Base-by-base conservation (phyloP, 2,888 invertebrate species). In the Andrena hattorfiana region DNA sequence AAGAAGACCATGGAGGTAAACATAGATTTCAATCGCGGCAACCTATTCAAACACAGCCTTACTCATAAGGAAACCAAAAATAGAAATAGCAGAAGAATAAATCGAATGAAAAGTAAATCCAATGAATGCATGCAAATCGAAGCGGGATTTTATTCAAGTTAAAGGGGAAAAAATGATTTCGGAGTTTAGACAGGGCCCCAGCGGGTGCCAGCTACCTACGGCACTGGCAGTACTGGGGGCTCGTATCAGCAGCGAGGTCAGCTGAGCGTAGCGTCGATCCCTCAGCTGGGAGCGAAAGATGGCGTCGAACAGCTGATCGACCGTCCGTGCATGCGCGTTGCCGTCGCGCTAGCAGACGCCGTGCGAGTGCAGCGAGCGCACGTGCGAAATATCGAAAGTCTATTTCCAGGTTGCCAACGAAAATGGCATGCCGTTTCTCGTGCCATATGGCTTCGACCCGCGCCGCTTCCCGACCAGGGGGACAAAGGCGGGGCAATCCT, bases 261-360 rank as follows among this genome's bases (percentile, higher is more conserved):
- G 93, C 93, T 93, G 93, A 91, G 92, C 90, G 91, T 78, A 75
- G 83, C 84, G 85, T 75, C 85, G 82, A 83, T 89, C 90, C 90
- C 91, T 92, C 93, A 93, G 93, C 92, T 93, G 93, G 90, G 89
- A 87, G 89, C 83, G 89, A 92, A 80, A 93, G 90, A 93, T 93
- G 92, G 92, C 92, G 89, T 80, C 74, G 87, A 93, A 93, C 93
- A 93, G 93, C 93, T 93, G 93, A 93, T 93, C 90, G 88, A 35
- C 63, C 63, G 60, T 63, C 28, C 75, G 83, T 87, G 91, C 92
- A 89, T 89, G 91, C 92, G 92, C 89, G 35, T 13, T 62, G 26
- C 6, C 42, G 26, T 56, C 8, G 13, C 10, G 7, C 59, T 71
- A 84, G 71, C 83, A 79, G 74, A 84, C 84, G 71, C 30, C 42